Percentiles rank a stretch among this genome's conserved stretches.
These are phyloP conservation scores for Acanthosepion esculentum DNA, from an alignment of 2,888 invertebrate genomes.

Conservation along the genomic window DNA sequence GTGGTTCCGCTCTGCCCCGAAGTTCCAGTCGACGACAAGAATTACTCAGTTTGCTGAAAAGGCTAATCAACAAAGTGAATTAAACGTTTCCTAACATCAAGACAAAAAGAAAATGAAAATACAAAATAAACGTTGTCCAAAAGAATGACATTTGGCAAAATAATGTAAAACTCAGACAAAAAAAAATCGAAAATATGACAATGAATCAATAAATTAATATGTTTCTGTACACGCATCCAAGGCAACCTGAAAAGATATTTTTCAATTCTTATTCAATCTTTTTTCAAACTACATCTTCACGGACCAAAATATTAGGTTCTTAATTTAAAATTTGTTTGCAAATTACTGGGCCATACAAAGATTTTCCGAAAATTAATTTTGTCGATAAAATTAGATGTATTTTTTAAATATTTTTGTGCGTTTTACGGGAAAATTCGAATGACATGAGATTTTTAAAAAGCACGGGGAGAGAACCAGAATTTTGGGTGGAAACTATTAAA, in stretches of 20 bases:
- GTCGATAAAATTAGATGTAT: background rate
- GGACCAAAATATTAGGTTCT: background rate
- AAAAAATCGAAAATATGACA: background rate
- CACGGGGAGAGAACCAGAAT: background rate
- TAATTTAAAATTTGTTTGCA: background rate
- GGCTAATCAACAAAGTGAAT: slow-evolving; percentile 36
- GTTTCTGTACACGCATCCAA: background rate
- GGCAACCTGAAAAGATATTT: slow-evolving; percentile 5
- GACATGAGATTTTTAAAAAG: background rate
- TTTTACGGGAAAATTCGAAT: no score
- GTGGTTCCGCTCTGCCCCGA: background rate
- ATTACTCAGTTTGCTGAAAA: background rate
- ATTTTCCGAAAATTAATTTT: background rate
- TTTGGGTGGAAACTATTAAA: background rate
- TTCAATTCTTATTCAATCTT: background rate
- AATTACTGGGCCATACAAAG: no score
- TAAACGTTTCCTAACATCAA: background rate
- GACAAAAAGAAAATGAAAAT: background rate
- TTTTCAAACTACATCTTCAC: background rate
- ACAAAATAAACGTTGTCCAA: background rate
- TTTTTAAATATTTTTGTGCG: no score
- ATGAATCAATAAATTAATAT: slow-evolving; percentile 1
- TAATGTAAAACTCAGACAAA: background rate
- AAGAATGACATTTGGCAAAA: background rate
- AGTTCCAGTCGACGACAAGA: slow-evolving; percentile 6